A percentile compares a stretch with the other conserved stretches of the same genome.
Evolutionary conservation across 2,113 vertebrate genomes (phyloP).

Genomic region (Gasterosteus aculeatus): DNA sequence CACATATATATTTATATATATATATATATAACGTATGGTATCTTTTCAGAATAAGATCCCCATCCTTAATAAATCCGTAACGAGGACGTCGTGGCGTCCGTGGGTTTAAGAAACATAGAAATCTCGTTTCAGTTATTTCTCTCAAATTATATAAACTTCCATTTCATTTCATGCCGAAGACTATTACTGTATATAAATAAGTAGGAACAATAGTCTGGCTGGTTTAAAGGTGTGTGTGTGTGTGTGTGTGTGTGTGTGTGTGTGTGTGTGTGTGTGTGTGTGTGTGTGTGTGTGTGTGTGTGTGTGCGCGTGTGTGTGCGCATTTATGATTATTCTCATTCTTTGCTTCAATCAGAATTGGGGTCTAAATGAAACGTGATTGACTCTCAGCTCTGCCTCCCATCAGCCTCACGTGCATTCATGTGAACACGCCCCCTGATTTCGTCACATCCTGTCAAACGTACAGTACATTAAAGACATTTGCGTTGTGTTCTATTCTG

Average conservation of each 20-base stretch:
- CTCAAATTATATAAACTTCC: background rate
- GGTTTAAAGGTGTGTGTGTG: background rate
- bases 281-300: slow-evolving; percentile 29
- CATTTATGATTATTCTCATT: background rate
- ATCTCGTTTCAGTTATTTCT: background rate
- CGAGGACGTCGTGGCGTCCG: background rate
- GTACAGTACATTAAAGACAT: slow-evolving; percentile 25
- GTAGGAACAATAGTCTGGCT: background rate
- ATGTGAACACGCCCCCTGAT: slow-evolving; percentile 58
- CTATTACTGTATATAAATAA: slow-evolving; percentile 2
- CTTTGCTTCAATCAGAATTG: background rate
- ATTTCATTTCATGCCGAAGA: background rate
- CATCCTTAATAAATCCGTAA: background rate
- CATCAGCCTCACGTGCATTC: slow-evolving; percentile 47
- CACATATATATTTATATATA: no score
- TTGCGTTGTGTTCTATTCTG: background rate
- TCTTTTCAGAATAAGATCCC: slow-evolving; percentile 4
- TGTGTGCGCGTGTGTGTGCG: slow-evolving; percentile 38
- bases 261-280: slow-evolving; percentile 12
- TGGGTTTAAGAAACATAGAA: background rate
- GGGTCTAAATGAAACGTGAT: slow-evolving; percentile 41
- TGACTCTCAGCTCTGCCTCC: slow-evolving; percentile 30
- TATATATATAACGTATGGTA: background rate
- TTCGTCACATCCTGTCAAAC: slow-evolving; percentile 70
- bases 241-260: background rate